These are phyloP conservation scores for Pteruthius melanotis DNA, from an alignment of 2,113 vertebrate genomes.

Conservation along the genomic window DNA sequence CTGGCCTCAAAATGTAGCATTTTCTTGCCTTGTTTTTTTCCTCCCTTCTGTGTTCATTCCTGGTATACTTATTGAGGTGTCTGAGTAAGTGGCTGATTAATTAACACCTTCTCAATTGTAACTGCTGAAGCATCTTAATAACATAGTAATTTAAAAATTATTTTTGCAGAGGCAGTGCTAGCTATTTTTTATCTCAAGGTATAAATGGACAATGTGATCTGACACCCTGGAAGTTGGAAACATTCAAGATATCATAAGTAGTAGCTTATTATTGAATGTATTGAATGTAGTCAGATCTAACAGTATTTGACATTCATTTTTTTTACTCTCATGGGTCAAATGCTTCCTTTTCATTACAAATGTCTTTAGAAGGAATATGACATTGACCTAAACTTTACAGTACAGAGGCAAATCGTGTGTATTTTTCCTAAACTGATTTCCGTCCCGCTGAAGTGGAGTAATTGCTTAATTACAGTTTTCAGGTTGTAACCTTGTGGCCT, in stretches of 20 bases:
- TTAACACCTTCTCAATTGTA: neutral
- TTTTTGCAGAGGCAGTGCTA: neutral
- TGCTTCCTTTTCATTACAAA: neutral
- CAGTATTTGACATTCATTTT: neutral
- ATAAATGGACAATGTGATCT: neutral
- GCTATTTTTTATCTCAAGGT: neutral
- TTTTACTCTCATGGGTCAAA: neutral
- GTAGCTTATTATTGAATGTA: neutral
- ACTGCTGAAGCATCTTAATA: neutral
- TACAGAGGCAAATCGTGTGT: neutral
- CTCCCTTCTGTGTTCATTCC: neutral
- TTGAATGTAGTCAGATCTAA: neutral
- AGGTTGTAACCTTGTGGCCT: neutral
- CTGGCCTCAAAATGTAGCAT: neutral
- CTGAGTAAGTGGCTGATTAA: neutral
- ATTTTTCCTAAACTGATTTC: neutral
- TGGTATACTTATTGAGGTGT: neutral
- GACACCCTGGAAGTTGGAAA: neutral
- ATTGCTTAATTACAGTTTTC: slow-evolving; percentile 2
- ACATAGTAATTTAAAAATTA: neutral
- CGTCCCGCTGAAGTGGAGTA: neutral
- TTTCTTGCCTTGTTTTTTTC: neutral
- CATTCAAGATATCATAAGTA: neutral
- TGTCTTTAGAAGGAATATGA: neutral
- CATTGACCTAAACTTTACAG: neutral